Evolutionary conservation across 2,113 vertebrate species (phyloP).

Genomic region (Melanerpes aurifrons): DNA sequence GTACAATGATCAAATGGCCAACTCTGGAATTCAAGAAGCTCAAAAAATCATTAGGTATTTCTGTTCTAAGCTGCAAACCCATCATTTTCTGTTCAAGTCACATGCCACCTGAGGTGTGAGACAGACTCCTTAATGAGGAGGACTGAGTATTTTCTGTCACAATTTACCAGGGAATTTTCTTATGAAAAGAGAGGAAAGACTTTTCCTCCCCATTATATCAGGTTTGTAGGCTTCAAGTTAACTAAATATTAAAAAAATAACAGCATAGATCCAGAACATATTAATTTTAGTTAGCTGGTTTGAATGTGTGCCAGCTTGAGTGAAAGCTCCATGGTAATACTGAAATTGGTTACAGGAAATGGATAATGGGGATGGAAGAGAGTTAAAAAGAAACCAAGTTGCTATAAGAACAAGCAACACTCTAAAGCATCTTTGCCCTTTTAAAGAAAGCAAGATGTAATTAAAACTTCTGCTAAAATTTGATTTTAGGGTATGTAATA

Average conservation of each 20-base stretch:
- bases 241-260: constrained; percentile 47
- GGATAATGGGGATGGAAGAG: not conserved
- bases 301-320: constrained; percentile 55
- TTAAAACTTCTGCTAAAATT: constrained; percentile 4
- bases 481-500: not conserved
- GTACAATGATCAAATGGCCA: constrained; percentile 29
- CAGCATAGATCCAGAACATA: constrained; percentile 11
- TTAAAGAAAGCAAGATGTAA: constrained; percentile 17
- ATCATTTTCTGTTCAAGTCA: constrained; percentile 23
- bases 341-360: constrained; percentile 32
- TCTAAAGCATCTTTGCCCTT: not conserved
- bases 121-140: constrained; percentile 30
- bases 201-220: constrained; percentile 33
- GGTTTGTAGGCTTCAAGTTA: constrained; percentile 24
- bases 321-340: constrained; percentile 51
- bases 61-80: constrained; percentile 33
- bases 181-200: constrained; percentile 36
- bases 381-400: constrained; percentile 24
- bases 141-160: constrained; percentile 39
- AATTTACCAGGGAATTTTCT: constrained; percentile 44
- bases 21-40: constrained; percentile 22
- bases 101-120: not conserved
- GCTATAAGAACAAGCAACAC: not conserved
- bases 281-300: constrained; percentile 59
- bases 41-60: constrained; percentile 59